A percentile compares a stretch with the other conserved stretches of the same genome.
These are phyloP conservation scores for Xenops minutus DNA, from an alignment of 2,797 vertebrate genomes.

Conservation along the genomic window DNA sequence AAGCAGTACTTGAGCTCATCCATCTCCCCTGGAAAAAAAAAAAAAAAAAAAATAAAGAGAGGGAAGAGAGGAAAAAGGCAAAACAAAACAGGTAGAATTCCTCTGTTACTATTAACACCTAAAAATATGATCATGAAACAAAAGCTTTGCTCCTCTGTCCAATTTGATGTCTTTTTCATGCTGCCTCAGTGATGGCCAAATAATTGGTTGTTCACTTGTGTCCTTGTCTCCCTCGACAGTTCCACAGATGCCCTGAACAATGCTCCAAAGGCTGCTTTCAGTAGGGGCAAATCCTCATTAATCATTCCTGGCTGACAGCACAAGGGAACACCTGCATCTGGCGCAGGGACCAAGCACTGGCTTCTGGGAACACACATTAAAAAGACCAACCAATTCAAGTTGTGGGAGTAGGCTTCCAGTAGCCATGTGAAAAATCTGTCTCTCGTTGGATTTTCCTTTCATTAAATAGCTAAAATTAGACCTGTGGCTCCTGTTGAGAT, in stretches of 20 bases:
- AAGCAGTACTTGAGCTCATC: conserved; percentile 4
- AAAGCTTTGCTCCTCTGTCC: conserved; percentile 80
- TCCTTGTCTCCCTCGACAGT: conserved; percentile 87
- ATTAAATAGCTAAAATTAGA: conserved; percentile 72
- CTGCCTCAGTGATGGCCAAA: conserved; percentile 84
- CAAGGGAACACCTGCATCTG: conserved; percentile 85
- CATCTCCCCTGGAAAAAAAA: neutral
- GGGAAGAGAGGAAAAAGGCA: neutral
- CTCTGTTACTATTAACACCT: conserved; percentile 67
- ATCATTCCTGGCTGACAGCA: conserved; percentile 86
- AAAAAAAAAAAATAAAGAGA: neutral
- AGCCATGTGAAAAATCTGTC: conserved; percentile 66
- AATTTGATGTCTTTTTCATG: conserved; percentile 85
- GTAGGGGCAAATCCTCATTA: conserved; percentile 86
- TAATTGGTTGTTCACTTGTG: conserved; percentile 88
- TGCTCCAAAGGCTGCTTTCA: conserved; percentile 84
- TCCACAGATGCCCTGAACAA: conserved; percentile 87
- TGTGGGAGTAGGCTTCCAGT: conserved; percentile 63
- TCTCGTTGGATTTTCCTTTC: conserved; percentile 52
- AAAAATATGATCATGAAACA: conserved; percentile 78
- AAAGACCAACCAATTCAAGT: conserved; percentile 63
- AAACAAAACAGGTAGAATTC: conserved; percentile 61
- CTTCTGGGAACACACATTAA: conserved; percentile 69
- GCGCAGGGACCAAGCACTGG: conserved; percentile 70
- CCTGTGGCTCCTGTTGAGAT: conserved; percentile 58